These are phyloP conservation scores for Apoderus coryli DNA, from an alignment of 2,888 invertebrate species.

Conservation along the genomic window DNA sequence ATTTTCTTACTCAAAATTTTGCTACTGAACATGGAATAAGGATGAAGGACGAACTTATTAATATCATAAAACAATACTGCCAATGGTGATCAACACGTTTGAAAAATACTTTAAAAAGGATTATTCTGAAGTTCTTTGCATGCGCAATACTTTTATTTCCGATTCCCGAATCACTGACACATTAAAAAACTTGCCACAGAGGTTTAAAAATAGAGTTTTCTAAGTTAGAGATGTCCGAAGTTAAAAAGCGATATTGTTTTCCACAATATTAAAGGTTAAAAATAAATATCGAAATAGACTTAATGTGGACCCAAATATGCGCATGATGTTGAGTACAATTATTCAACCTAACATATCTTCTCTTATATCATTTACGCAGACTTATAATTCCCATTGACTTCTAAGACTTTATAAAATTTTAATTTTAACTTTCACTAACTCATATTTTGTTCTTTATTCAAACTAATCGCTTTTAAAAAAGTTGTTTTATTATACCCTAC, in stretches of 20 bases:
- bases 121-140: conserved; percentile 1
- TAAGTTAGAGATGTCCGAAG: conserved; percentile 1
- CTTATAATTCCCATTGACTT: conserved; percentile 1
- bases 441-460: no score
- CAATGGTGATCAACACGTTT: conserved; percentile 2
- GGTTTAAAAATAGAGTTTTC: conserved; percentile 2
- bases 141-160: not conserved
- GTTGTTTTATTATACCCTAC: no score
- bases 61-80: conserved; percentile 1
- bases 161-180: conserved; percentile 1
- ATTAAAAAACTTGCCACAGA: not conserved
- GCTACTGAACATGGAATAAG: not conserved
- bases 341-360: conserved; percentile 1
- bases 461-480: no score
- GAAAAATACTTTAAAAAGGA: conserved; percentile 4
- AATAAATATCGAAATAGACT: conserved; percentile 1
- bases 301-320: conserved; percentile 1
- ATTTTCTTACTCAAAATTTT: no score
- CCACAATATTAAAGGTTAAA: conserved; percentile 2
- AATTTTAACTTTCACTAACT: no score
- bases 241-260: conserved; percentile 4
- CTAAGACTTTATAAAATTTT: no score
- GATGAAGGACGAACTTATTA: not conserved
- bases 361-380: conserved; percentile 1
- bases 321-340: conserved; percentile 1